A percentile compares a stretch with the other conserved stretches of the same genome.
These are phyloP conservation scores for Tyria jacobaeae DNA, from an alignment of 2,888 invertebrate genomes.

Conservation along the genomic window DNA sequence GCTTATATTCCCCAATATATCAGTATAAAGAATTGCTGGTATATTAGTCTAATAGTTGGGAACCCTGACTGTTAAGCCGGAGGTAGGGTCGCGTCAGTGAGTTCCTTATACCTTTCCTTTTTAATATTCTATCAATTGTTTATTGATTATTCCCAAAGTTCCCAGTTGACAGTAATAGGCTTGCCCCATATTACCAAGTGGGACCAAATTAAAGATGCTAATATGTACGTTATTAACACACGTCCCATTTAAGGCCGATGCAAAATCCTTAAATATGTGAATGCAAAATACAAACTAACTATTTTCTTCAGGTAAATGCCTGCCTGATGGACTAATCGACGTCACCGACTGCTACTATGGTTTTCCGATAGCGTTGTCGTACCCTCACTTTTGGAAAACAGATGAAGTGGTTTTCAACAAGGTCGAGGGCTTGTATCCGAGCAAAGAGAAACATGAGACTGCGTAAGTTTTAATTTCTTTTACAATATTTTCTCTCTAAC, in stretches of 20 bases:
- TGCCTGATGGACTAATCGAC: slow-evolving; percentile 92
- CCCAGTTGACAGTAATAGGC: not conserved
- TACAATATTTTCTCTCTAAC: not conserved
- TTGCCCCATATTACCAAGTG: not conserved
- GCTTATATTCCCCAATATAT: too few species aligned
- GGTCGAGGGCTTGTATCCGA: slow-evolving; percentile 90
- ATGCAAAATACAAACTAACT: not conserved
- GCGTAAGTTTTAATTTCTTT: slow-evolving; percentile 58
- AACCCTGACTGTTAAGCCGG: too few species aligned
- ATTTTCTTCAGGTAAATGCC: slow-evolving; percentile 84
- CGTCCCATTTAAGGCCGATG: too few species aligned
- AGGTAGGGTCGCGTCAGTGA: too few species aligned
- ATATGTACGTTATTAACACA: not conserved
- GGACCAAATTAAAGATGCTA: too few species aligned
- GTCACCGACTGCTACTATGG: slow-evolving; percentile 96
- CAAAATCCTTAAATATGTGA: not conserved
- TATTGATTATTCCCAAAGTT: not conserved
- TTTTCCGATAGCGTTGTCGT: slow-evolving; percentile 95
- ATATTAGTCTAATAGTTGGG: too few species aligned
- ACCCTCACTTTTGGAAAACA: slow-evolving; percentile 94
- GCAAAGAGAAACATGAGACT: slow-evolving; percentile 82
- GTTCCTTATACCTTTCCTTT: not conserved
- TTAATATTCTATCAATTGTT: not conserved
- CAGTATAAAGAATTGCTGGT: too few species aligned
- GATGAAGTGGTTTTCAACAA: slow-evolving; percentile 88